Conservation (phyloP, 1,140 invertebrate genomes). For the Eciton burchellii region DNA sequence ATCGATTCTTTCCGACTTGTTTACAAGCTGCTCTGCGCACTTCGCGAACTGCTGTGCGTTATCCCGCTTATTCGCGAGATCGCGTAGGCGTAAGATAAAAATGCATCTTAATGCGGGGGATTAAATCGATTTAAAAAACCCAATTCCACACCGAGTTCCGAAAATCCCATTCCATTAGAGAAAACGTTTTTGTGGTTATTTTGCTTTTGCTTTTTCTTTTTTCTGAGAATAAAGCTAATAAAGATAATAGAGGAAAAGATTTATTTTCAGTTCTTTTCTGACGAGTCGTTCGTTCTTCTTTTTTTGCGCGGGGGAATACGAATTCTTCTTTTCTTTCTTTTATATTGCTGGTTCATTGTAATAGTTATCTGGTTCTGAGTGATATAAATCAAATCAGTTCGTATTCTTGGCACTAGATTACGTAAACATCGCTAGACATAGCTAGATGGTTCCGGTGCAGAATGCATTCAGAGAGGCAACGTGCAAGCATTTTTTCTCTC, state of each 20-base stretch:
- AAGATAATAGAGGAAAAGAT: background rate
- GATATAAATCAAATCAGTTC: conserved; percentile 24
- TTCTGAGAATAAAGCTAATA: too few relatives aligned
- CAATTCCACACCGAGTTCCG: background rate
- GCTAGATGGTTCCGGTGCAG: background rate
- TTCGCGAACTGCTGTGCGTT: conserved; percentile 62
- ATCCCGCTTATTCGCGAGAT: conserved; percentile 25
- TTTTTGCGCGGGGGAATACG: conserved; percentile 14
- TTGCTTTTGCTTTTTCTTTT: too few relatives aligned
- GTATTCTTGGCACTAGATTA: conserved; percentile 41
- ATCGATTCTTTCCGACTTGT: conserved; percentile 77
- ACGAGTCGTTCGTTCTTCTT: background rate
- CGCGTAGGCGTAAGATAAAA: conserved; percentile 29
- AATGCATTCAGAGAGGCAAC: conserved; percentile 33
- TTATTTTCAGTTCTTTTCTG: conserved; percentile 1
- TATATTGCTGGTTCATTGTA: background rate
- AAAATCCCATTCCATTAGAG: background rate
- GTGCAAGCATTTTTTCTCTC: conserved; percentile 21
- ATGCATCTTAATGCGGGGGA: conserved; percentile 22
- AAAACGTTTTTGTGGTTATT: background rate
- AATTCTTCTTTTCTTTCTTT: background rate
- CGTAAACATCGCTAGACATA: conserved; percentile 46
- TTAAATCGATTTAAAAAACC: background rate
- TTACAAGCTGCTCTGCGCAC: conserved; percentile 67
- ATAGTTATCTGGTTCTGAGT: background rate